These are phyloP conservation scores for Pteropus alecto DNA, from an alignment of 2,113 vertebrate genomes.

Conservation along the genomic window DNA sequence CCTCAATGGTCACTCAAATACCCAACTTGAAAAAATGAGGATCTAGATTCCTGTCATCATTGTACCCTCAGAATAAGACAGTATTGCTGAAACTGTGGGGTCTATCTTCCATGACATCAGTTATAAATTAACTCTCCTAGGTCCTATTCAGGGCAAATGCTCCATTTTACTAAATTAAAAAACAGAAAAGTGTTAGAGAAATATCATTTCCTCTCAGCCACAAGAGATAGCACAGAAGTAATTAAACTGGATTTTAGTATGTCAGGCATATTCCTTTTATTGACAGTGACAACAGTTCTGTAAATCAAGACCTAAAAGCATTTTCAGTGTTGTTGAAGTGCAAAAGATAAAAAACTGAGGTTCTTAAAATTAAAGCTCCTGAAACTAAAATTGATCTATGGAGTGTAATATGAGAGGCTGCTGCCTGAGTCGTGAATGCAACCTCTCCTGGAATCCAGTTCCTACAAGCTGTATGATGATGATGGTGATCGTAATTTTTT, in stretches of 20 bases:
- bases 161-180: conserved; percentile 78
- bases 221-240: conserved; percentile 76
- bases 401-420: neutral
- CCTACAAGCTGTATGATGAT: neutral
- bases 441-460: conserved; percentile 31
- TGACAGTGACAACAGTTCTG: conserved; percentile 78
- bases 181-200: conserved; percentile 73
- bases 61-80: neutral
- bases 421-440: conserved; percentile 21
- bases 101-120: conserved; percentile 21
- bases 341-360: conserved; percentile 72
- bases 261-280: conserved; percentile 78
- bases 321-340: conserved; percentile 73
- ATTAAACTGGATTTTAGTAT: conserved; percentile 79
- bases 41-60: neutral
- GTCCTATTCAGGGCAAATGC: conserved; percentile 18
- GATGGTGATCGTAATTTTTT: neutral
- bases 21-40: neutral
- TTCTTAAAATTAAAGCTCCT: conserved; percentile 77
- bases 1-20: neutral
- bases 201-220: conserved; percentile 44
- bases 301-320: conserved; percentile 78
- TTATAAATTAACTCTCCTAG: conserved; percentile 51
- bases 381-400: conserved; percentile 69
- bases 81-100: neutral